phyloP scores from a whole-genome alignment of 2,113 vertebrate genomes.

The Saccopteryx bilineata region DNA sequence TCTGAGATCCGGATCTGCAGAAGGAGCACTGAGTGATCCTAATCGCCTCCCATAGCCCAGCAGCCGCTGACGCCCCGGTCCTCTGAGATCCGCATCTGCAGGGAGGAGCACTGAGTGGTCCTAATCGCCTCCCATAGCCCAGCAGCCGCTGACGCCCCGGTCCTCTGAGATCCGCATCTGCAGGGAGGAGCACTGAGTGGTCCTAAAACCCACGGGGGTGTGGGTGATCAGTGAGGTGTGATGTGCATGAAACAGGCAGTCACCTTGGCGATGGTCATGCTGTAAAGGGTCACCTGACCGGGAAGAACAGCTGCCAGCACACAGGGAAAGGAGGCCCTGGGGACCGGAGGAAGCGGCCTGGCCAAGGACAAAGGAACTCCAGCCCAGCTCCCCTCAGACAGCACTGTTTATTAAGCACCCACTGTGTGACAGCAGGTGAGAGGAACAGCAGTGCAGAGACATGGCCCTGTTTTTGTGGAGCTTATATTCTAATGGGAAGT shows the following conservation, averaged over 20 bases:
- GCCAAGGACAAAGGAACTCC: not conserved
- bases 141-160: not conserved
- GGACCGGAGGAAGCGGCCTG: not conserved
- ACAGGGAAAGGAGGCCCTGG: not conserved
- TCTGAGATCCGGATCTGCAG: not conserved
- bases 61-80: too few species aligned
- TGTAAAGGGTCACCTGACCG: not conserved
- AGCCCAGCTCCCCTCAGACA: not conserved
- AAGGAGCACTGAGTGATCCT: not conserved
- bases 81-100: too few species aligned
- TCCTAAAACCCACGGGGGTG: not conserved
- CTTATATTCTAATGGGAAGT: not conserved
- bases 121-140: too few species aligned
- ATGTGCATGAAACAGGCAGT: not conserved
- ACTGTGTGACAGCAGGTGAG: too few species aligned
- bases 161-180: not conserved
- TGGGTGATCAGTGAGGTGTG: not conserved
- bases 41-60: too few species aligned
- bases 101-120: too few species aligned
- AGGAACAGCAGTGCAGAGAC: not conserved
- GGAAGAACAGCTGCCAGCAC: not conserved
- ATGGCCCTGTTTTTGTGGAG: not conserved
- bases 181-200: not conserved
- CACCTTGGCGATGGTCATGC: not conserved
- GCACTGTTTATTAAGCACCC: not conserved